Base-by-base conservation (phyloP, 2,797 vertebrate species). In the Lacerta agilis region DNA sequence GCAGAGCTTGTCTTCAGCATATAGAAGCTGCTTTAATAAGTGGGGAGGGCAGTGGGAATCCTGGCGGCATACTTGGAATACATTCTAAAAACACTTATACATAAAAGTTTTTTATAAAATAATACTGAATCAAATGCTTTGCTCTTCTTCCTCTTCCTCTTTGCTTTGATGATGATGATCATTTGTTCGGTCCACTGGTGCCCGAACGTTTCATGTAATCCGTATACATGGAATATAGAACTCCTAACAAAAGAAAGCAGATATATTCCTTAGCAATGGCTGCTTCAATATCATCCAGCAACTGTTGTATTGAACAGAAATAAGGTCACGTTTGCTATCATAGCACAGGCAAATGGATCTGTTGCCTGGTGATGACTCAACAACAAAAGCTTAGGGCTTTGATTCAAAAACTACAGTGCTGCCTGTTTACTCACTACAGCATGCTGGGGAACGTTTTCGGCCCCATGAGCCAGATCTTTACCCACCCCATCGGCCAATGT, bases 171-270 rank as follows among this genome's bases (percentile, higher is more conserved):
- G 38, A 8, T 4, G 71, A 27, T 84, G 75, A 85, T 93, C 88
- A 96, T 89, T 93, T 94, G 86, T 93, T 94, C 36, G 92, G 83
- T 27, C 25, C 45, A 81, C 23, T 67, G 83, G 90, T 86, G 91
- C 92, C 84, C 43, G 84, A 87, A n/a, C 96, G 94, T 88, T 94
- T 95, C 79, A 97, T 87, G 55, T 96, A 95, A 86, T 97, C 95
- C 73, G 94, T 96, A 86, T 96, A 97, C 97, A 97, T 97, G 61
- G 97, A 97, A 86, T 96, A 97, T 2, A 97, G 81, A 80, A 97
- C 96, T 89, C 97, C 96, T 97, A 92, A 73, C 15, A 66, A 77
- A 86, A 58, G 61, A 87, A 89, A 92, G 9, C 61, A 85, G 38
- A 83, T 20, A 49, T 9, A 8, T 11, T 45, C 64, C 79, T 82